Evolutionary conservation across 1,140 invertebrate species (phyloP), one percentile per base, ranked within the genome.

Genomic region (Drosophila athabasca): DNA sequence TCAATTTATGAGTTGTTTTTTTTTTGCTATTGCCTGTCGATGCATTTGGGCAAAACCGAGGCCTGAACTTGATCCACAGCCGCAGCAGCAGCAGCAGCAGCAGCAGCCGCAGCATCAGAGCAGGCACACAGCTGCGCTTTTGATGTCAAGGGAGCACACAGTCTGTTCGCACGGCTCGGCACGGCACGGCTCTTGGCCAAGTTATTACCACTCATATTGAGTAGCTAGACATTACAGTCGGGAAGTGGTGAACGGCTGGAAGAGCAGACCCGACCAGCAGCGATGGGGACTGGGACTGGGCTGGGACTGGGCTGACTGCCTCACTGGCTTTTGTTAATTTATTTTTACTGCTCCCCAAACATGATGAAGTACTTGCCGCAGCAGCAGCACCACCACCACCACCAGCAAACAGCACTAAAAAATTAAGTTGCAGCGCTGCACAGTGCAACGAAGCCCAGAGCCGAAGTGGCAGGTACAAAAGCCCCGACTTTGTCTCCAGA

Each of bases 391-490:
- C n/a, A 58, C 15, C 51, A 53, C 17, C 50, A 31, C 29, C 29
- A 31, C 29, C 29, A 31, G 0, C 17, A 19, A 58, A 29, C 22
- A 59, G 11, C 31, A 53, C 13, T 59, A 49, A 78, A 65, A 87
- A 87, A 85, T 87, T 81, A 87, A 87, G 82, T 85, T 87, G 81
- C 81, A 80, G 76, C 51, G 31, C 51, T 24, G 51, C 58, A 48
- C 67, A 55, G 60, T 48, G 53, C 60, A 49, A 66, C 48, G 61
- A 55, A 49, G 70, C 66, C 45, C 55, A 51, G 67, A 66, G 70
- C 70, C 73, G n/a, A 76, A 82, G 62, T 88, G 83, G 83, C 78
- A 82, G 83, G 82, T 87, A 83, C 82, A 82, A 66, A 88, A 72
- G 35, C 51, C 48, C 65, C 60, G 60, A 72, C 54, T 35, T 44